phyloP scores from a whole-genome alignment of 1,140 invertebrate species.

The Temnothorax nylanderi region DNA sequence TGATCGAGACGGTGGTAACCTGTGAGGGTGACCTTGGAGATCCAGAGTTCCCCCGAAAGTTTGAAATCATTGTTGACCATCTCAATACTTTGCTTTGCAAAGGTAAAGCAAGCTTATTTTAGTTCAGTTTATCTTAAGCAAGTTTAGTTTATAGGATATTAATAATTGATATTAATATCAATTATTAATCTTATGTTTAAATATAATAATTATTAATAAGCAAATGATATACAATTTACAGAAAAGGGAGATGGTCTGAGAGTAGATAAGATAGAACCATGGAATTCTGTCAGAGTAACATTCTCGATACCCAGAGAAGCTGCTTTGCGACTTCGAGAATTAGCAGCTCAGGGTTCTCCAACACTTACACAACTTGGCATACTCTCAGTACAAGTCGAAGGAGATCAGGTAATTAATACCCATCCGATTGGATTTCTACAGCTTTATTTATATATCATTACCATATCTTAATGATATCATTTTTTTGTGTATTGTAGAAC shows the following conservation, averaged over 20 bases:
- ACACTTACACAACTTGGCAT: conserved; percentile 96
- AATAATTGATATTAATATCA: no score
- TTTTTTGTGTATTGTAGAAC: conserved; percentile 6
- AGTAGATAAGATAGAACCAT: conserved; percentile 97
- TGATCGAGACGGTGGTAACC: conserved; percentile 91
- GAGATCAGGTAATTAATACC: conserved; percentile 91
- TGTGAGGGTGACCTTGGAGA: conserved; percentile 93
- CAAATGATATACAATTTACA: conserved; percentile 65
- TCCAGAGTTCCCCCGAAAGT: conserved; percentile 90
- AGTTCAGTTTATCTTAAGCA: no score
- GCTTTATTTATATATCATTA: background rate
- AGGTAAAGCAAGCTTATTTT: conserved; percentile 84
- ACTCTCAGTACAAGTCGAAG: conserved; percentile 97
- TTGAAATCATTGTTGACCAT: conserved; percentile 89
- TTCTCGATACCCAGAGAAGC: conserved; percentile 98
- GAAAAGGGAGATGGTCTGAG: conserved; percentile 87
- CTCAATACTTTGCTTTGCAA: conserved; percentile 90
- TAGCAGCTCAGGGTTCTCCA: conserved; percentile 95
- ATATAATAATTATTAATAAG: conserved; percentile 15
- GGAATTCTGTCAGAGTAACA: conserved; percentile 98
- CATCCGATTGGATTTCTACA: background rate
- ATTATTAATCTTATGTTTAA: no score
- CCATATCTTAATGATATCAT: background rate
- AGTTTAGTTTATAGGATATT: no score
- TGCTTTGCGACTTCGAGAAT: conserved; percentile 93